Evolutionary conservation across 2,113 vertebrate species (phyloP).

Genomic region (Nothocercus julius): DNA sequence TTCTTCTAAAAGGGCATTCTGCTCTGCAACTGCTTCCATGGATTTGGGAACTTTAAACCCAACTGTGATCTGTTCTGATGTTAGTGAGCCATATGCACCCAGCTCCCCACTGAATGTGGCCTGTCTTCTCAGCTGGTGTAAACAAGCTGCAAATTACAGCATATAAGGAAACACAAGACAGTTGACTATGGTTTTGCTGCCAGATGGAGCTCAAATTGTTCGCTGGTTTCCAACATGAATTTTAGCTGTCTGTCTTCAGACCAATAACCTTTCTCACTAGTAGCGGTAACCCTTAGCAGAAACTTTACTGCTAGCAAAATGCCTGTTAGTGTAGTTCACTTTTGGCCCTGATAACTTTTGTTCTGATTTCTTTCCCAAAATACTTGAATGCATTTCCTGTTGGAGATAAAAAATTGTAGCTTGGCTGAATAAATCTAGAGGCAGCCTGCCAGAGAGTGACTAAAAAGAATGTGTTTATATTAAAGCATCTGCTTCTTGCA

Average conservation of each 20-base stretch:
- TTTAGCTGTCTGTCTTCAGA: background rate
- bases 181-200: background rate
- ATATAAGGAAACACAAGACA: background rate
- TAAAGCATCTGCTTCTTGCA: conserved; percentile 17
- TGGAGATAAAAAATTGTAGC: conserved; percentile 7
- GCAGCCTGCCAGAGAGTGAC: background rate
- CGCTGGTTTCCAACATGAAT: background rate
- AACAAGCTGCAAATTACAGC: background rate
- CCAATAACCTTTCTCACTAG: background rate
- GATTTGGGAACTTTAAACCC: background rate
- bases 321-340: background rate
- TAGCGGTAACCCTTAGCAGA: conserved; percentile 2
- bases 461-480: background rate
- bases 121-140: background rate
- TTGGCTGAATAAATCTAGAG: background rate
- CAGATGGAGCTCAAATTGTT: background rate
- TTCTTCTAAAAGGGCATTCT: background rate
- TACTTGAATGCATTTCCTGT: conserved; percentile 38
- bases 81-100: background rate
- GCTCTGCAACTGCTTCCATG: background rate
- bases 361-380: conserved; percentile 55
- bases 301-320: background rate
- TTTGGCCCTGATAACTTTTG: background rate
- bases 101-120: background rate
- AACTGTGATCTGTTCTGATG: background rate